These are phyloP conservation scores for Pituophis catenifer DNA, from an alignment of 2,113 vertebrate species.

Conservation along the genomic window DNA sequence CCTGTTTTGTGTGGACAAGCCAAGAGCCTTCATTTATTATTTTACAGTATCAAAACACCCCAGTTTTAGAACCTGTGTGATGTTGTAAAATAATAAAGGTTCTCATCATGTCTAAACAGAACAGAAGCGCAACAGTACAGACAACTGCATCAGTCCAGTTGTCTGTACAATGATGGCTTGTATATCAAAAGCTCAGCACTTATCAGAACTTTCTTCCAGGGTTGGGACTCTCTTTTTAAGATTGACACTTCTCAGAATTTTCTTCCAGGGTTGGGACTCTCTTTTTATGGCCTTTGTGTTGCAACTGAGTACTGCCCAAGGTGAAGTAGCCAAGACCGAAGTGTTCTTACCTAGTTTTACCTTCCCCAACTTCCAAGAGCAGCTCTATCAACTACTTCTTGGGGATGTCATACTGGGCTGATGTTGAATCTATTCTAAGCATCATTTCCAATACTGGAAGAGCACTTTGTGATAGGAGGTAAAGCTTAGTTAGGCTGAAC, in stretches of 20 bases:
- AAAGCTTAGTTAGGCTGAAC: neutral
- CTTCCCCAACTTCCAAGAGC: neutral
- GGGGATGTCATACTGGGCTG: neutral
- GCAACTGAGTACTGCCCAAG: neutral
- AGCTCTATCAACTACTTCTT: neutral
- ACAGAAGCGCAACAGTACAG: neutral
- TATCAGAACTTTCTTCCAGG: neutral
- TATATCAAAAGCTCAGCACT: neutral
- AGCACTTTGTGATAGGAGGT: neutral
- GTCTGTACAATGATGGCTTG: no score
- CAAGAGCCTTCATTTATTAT: neutral
- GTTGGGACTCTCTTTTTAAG: neutral
- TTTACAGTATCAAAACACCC: neutral
- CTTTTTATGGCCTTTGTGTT: neutral
- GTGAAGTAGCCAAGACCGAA: neutral
- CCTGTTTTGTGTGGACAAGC: neutral
- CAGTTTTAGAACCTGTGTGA: neutral
- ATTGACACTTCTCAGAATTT: neutral
- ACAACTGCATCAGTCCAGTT: neutral
- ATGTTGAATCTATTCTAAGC: neutral
- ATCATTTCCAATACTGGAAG: neutral
- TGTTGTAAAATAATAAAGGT: neutral
- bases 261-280: neutral
- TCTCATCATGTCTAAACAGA: neutral
- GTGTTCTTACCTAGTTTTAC: neutral